These are phyloP conservation scores for Dicranocentrus wangi DNA, from an alignment of 2,888 invertebrate genomes.

Conservation along the genomic window DNA sequence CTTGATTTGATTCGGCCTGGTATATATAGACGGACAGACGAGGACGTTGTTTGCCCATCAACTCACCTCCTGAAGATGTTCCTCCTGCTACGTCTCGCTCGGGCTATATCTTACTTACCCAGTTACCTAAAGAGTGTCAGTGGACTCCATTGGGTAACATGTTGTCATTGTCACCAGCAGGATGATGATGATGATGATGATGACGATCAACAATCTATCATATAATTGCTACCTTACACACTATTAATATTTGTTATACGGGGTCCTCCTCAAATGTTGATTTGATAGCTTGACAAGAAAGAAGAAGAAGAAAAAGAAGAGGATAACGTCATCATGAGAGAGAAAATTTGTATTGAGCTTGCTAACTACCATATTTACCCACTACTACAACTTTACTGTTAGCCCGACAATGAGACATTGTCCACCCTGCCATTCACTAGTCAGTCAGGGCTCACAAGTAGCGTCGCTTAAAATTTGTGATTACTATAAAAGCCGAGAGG, in stretches of 20 bases:
- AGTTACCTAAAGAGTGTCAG: too few species aligned
- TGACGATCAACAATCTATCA: background rate
- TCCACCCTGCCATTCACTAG: constrained; percentile 29
- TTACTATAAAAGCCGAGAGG: constrained; percentile 10
- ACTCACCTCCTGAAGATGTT: too few species aligned
- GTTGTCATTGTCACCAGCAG: background rate
- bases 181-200: background rate
- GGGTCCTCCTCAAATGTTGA: background rate
- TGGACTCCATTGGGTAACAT: too few species aligned
- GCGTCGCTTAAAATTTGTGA: constrained; percentile 7
- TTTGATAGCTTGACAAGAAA: constrained; percentile 43
- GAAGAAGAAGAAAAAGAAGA: too few species aligned
- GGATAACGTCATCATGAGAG: too few species aligned
- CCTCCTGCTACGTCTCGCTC: too few species aligned
- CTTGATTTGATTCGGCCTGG: too few species aligned
- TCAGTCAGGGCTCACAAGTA: constrained; percentile 16
- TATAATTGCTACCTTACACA: constrained; percentile 47
- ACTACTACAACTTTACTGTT: constrained; percentile 39
- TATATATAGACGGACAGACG: too few species aligned
- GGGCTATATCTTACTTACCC: too few species aligned
- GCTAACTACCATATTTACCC: constrained; percentile 56
- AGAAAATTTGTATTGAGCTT: constrained; percentile 38
- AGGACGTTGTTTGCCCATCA: too few species aligned
- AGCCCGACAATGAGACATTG: constrained; percentile 16
- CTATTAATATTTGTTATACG: constrained; percentile 24